Percentiles rank a stretch among this genome's conserved stretches.
These are phyloP conservation scores for Calosoma granatense DNA, from an alignment of 1,140 invertebrate genomes.

Conservation along the genomic window DNA sequence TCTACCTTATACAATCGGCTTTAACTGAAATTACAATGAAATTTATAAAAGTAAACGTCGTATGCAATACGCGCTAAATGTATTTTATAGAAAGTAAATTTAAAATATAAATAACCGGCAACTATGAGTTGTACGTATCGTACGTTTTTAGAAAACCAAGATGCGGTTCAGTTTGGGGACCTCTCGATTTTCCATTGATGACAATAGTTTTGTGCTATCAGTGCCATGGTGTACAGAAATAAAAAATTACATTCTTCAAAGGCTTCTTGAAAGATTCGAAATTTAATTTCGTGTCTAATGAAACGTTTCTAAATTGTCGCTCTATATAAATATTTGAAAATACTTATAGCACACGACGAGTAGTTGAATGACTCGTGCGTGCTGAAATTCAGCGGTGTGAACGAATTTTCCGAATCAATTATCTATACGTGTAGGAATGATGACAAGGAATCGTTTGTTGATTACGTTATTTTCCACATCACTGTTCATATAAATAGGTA, in stretches of 20 bases:
- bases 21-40: neutral
- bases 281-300: too few relatives aligned
- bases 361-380: too few relatives aligned
- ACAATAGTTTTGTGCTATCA: neutral
- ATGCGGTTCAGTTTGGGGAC: neutral
- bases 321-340: too few relatives aligned
- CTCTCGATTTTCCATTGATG: neutral
- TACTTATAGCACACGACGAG: too few relatives aligned
- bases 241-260: neutral
- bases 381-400: too few relatives aligned
- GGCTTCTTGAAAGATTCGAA: too few relatives aligned
- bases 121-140: neutral
- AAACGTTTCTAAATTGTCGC: too few relatives aligned
- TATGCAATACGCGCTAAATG: neutral
- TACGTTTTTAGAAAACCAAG: constrained; percentile 1
- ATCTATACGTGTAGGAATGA: neutral
- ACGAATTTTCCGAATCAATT: constrained; percentile 6
- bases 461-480: neutral
- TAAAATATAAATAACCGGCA: neutral
- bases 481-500: constrained; percentile 5
- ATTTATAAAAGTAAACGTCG: neutral
- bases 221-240: neutral
- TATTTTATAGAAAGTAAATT: neutral
- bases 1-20: neutral
- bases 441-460: neutral